Base-by-base conservation (phyloP, 1,140 invertebrate genomes). In the Drosophila cardini region DNA sequence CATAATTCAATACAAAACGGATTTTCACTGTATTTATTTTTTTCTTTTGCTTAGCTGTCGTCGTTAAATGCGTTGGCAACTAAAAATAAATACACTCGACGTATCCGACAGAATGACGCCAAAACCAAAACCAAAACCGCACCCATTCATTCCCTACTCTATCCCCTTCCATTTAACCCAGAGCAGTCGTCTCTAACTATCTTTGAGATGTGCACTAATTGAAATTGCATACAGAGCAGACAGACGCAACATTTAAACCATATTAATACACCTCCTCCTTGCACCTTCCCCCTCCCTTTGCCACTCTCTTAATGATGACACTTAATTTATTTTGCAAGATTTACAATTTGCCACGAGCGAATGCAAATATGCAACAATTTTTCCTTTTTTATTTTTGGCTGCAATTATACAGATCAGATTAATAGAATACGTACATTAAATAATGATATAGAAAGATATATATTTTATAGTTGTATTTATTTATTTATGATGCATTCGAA, bases 191-290 rank as follows among this genome's bases (percentile, higher is more conserved):
- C 34, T 64, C 61, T 67, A 76, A 83, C 79, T 87, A 82, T 67
- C 79, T 76, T 70, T 69, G 67, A 60, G 63, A 40, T 67, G 53
- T 57, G 63, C 76, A 61, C 76, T 86, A 87, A 86, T 87, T 87
- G 72, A 86, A 82, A 82, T 76, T 58, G 78, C 75, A 67, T 36
- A 69, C 18, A 43, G 21, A 43, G 43, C 73, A 61, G 55, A 40
- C 52, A 43, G 61, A 30, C 43, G 65, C 30, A 46, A 26, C 64
- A 61, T 71, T 73, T 80, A 64, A 78, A 70, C 72, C 62, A 70
- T 70, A 60, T 85, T 70, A 77, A 45, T 72, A 42, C 53, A 3
- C 21, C n/a, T 10, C 4, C 4, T 30, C 15, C 26, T 26, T 11
- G 10, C 36, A 34, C 34, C 4, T 0, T 6, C 9, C 16, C 11